Base-by-base conservation (phyloP, 2,888 invertebrate genomes). In the Schizotus pectinicornis region DNA sequence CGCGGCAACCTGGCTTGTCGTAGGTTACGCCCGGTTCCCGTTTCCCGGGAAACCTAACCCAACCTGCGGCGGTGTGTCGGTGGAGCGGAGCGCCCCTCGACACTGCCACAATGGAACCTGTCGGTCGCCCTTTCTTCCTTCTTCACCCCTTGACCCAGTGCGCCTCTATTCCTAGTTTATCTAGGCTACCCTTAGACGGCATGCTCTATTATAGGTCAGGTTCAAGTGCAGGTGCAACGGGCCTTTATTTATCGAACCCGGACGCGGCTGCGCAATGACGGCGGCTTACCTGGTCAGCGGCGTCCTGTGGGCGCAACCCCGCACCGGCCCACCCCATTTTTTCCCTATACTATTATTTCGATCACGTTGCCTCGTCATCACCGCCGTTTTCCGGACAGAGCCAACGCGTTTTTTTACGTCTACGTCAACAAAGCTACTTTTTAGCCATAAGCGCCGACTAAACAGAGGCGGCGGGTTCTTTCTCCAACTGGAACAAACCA, bases 211-310 rank as follows among this genome's bases (percentile, higher is more conserved):
- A 74, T 77, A 76, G 79, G 79, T 79, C 79, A 80, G 79, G 79
- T 79, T 80, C 79, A 80, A 80, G 79, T 78, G 76, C 79, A 79
- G 77, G 77, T 79, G 78, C 74, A 76, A 71, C 67, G 67, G 59
- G 55, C 64, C 66, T 67, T 72, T 68, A 67, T 69, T 59, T 71
- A 70, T 70, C 63, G 68, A 68, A 64, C 64, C 61, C 56, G 53
- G 55, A 51, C 67, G 70, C 74, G 75, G 73, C 60, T 72, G 74
- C 74, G 73, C 61, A 47, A 39, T 59, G 7, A 41, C 47, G 56
- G 45, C 22, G 38, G n/a, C 32, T 31, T 42, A 14, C 22, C 32
- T 12, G 42, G 42, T 42, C 42, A 42, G 31, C 38, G 11, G 36
- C 42, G 12, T 11, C 42, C 22, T 3, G 5, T 5, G 22, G 22